Base-by-base conservation (phyloP, 2,888 invertebrate genomes). In the Lamellibrachia satsuma region DNA sequence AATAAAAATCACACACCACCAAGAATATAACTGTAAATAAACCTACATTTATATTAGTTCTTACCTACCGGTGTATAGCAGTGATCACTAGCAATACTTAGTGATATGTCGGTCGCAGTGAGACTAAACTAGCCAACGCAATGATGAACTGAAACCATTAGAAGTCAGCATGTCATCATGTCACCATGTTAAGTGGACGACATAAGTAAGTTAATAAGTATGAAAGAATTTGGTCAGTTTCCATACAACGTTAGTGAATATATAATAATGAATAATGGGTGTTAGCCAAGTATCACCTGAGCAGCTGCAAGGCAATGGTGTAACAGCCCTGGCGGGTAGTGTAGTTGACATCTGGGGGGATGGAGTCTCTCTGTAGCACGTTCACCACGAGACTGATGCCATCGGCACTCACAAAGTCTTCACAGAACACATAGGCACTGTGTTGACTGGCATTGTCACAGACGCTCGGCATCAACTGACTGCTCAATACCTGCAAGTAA, bases 241-340 rank as follows among this genome's bases (percentile, higher is more conserved):
- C 11, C 7, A 90, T n/a, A 90, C 7, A 90, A 90, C 3, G 9
- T 52, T 27, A 51, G 15, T 51, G 15, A 90, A 90, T 27, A 27
- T 90, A 1, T 1, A 22, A n/a, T 90, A 51, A 9, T 27, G 9
- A n/a, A n/a, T n/a, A 2, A 92, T 11, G 8, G n/a, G 2, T 92
- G 57, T 51, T 9, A n/a, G 2, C 57, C 57, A 8, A 11, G 57
- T 51, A 93, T 93, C 94, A 96, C 97, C 96, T 96, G 52, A 97
- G 96, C 92, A 97, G 95, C 94, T 97, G 96, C 55, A 97, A 94
- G 91, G 96, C 96, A 60, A 96, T 96, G 92, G 96, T 95, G 94
- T 97, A 97, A 93, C 97, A 97, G 22, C 96, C 96, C 94, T 97
- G 97, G 90, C 97, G 95, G 60, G 96, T 96, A 93, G 96, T 96